Evolutionary conservation across 2,797 vertebrate genomes (phyloP).

Genomic region (Bufotes viridis): DNA sequence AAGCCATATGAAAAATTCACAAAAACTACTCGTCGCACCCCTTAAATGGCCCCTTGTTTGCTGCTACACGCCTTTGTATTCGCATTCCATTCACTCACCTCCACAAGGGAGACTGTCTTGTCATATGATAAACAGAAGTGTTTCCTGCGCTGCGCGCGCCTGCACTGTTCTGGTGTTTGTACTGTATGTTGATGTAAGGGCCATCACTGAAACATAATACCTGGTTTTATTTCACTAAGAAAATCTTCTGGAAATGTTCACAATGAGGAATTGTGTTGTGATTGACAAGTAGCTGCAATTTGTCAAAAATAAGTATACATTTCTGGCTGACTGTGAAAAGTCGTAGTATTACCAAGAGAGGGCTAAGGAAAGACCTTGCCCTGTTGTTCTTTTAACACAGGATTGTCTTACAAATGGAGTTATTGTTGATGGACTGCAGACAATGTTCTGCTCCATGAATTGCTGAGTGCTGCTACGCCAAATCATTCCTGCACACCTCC

Average conservation of each 20-base stretch:
- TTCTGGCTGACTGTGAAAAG: conserved; percentile 28
- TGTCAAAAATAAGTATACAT: conserved; percentile 43
- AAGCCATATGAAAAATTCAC: background rate
- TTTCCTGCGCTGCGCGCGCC: conserved; percentile 4
- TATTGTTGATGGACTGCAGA: conserved; percentile 57
- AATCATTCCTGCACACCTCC: conserved; percentile 49
- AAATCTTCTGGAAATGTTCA: conserved; percentile 20
- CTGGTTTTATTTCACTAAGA: conserved; percentile 19
- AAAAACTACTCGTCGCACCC: background rate
- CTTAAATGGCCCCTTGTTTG: background rate
- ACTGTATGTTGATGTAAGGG: conserved; percentile 26
- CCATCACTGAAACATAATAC: conserved; percentile 43
- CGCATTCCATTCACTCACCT: conserved; percentile 13
- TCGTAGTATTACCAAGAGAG: conserved; percentile 10
- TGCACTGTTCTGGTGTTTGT: conserved; percentile 21
- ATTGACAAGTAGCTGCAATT: conserved; percentile 44
- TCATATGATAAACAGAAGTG: conserved; percentile 15
- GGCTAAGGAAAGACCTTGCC: conserved; percentile 31
- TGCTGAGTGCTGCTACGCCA: conserved; percentile 33
- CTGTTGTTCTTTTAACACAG: conserved; percentile 43
- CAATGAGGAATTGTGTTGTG: conserved; percentile 28
- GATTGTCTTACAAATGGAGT: conserved; percentile 61
- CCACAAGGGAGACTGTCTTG: background rate
- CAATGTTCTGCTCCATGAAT: conserved; percentile 58
- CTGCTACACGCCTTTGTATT: background rate